Evolutionary conservation across 2,113 vertebrate species (phyloP).

Genomic region (Vireo altiloquus): DNA sequence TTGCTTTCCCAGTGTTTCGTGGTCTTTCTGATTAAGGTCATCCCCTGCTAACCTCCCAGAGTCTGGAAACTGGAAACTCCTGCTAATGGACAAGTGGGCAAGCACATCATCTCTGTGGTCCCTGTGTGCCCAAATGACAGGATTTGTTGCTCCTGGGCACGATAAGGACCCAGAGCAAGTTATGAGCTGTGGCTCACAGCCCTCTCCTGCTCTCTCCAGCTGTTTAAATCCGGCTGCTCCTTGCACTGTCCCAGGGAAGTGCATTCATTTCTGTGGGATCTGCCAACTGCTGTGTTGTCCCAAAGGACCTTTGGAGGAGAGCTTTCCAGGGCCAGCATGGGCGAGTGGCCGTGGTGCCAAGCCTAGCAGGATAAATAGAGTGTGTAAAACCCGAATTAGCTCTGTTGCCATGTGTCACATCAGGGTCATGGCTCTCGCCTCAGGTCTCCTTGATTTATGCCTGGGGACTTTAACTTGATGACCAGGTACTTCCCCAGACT

Average conservation of each 20-base stretch:
- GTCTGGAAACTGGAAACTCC: background rate
- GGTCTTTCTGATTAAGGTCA: background rate
- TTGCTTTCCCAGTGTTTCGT: background rate
- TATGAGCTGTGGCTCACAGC: background rate
- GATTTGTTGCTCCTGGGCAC: background rate
- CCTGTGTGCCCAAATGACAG: background rate
- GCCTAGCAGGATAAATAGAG: slow-evolving; percentile 44
- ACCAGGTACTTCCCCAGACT: slow-evolving; percentile 5
- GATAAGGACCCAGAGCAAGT: background rate
- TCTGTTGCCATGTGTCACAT: slow-evolving; percentile 53
- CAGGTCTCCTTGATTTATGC: slow-evolving; percentile 45
- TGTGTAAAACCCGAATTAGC: slow-evolving; percentile 60
- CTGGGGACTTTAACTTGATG: background rate
- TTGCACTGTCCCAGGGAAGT: background rate
- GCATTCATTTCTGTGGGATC: background rate
- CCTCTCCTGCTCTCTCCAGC: background rate
- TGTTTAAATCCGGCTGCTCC: background rate
- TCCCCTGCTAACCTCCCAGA: background rate
- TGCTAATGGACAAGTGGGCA: background rate
- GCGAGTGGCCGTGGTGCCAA: fast-evolving
- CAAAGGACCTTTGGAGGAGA: background rate
- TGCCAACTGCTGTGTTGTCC: fast-evolving
- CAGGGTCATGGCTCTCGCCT: slow-evolving; percentile 30
- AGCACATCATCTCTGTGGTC: background rate
- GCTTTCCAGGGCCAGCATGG: fast-evolving